Conservation (phyloP, 1,140 invertebrate species). For the Cheumatopsyche charites region DNA sequence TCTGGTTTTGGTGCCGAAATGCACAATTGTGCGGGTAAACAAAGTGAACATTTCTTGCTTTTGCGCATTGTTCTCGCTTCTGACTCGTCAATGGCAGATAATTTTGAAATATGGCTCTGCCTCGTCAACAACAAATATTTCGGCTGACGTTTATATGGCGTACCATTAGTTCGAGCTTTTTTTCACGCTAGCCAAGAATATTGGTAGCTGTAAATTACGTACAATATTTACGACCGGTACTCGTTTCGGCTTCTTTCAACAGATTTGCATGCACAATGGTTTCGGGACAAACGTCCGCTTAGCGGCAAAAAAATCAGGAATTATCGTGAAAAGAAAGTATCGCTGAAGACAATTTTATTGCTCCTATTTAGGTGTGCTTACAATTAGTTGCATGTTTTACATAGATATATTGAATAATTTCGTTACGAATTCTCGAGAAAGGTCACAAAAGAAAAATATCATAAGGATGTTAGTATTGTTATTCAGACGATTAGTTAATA, state of each 20-base stretch:
- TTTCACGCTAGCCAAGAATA: not conserved
- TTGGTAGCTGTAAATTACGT: slow-evolving; percentile 34
- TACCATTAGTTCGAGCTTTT: slow-evolving; percentile 30
- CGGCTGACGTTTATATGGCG: slow-evolving; percentile 34
- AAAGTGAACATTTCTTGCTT: slow-evolving; percentile 7
- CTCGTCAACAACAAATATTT: slow-evolving; percentile 8
- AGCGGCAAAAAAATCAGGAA: no score
- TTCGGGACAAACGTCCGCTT: no score
- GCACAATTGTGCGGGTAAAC: not conserved
- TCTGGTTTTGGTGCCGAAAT: no score
- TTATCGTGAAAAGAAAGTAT: no score
- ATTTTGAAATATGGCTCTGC: not conserved
- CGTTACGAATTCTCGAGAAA: not conserved
- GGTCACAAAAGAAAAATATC: not conserved
- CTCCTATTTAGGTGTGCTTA: no score
- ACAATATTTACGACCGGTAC: slow-evolving; percentile 22
- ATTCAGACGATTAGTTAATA: no score
- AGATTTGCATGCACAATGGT: not conserved
- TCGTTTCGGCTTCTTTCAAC: slow-evolving; percentile 1
- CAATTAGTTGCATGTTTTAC: no score
- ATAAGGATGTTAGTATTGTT: not conserved
- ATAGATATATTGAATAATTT: no score
- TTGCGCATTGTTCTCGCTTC: not conserved
- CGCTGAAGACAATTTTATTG: no score
- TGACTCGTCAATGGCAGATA: not conserved